A percentile compares a stretch with the other conserved stretches of the same genome.
These are phyloP conservation scores for Orgyia antiqua DNA, from an alignment of 2,888 invertebrate species.

Conservation along the genomic window DNA sequence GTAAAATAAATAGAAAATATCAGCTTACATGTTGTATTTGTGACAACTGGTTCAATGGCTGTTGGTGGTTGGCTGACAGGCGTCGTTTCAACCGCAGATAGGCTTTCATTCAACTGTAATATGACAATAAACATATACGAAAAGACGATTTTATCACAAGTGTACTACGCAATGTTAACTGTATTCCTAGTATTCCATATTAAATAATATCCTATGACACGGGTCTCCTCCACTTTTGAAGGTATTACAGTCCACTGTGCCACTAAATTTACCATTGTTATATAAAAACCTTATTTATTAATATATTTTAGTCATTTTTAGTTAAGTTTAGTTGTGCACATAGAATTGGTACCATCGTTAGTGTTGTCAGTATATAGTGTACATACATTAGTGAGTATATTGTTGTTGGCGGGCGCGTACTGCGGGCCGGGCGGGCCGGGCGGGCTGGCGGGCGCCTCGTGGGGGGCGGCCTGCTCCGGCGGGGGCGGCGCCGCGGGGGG, in stretches of 20 bases:
- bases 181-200: too few species aligned
- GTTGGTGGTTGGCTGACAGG: constrained; percentile 34
- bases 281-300: too few species aligned
- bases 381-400: neutral
- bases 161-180: too few species aligned
- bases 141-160: neutral
- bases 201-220: too few species aligned
- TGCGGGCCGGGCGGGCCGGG: neutral
- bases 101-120: constrained; percentile 45
- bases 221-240: too few species aligned
- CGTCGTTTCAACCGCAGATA: constrained; percentile 49
- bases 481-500: constrained; percentile 5
- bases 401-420: neutral
- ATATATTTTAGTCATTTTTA: too few species aligned
- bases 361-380: too few species aligned
- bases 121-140: too few species aligned
- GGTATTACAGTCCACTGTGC: too few species aligned
- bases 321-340: too few species aligned
- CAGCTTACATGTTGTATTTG: constrained; percentile 41
- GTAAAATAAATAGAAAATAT: too few species aligned
- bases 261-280: too few species aligned
- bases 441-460: constrained; percentile 1
- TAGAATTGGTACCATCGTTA: neutral
- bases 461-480: constrained; percentile 5
- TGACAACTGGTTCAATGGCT: constrained; percentile 37